Evolutionary conservation across 1,140 invertebrate species (phyloP), one percentile per base, ranked within the genome.

Genomic region (Drosophila parabipectinata): DNA sequence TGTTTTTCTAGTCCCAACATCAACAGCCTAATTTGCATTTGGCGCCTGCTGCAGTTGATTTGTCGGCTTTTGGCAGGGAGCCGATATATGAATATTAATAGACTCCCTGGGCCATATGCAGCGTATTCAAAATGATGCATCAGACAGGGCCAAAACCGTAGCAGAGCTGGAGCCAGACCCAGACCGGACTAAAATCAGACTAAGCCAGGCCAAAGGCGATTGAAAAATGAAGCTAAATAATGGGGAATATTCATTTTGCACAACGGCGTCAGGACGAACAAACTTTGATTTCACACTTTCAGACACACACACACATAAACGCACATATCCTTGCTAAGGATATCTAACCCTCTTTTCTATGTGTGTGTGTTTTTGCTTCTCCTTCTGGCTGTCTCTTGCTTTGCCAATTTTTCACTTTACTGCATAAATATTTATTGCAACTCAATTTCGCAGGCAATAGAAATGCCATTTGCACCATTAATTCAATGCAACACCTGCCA

Each of bases 371-470:
- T 14, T 14, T 14, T 14, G 39, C 14, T 2, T 45, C 44, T 48
- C 45, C 12, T 30, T 32, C 28, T 32, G 50, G 59, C 41, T 85
- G 81, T 80, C 81, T 77, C 79, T 73, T 84, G 77, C 81, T 56
- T 55, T 81, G 82, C 78, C 82, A 87, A 87, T 87, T 87, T 87
- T 87, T 87, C 82, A 87, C 82, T 87, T 87, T 87, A 75, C 78
- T 87, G 82, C 82, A 87, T 87, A 87, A 87, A 87, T 87, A 87
- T 87, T 87, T 87, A 87, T 87, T 87, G 82, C 82, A 87, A 87
- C 82, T 87, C 82, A 87, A 87, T 87, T 87, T 87, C 62, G 82
- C 82, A 87, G 82, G 82, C 82, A 87, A 87, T 87, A 87, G 82
- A 87, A 87, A 87, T 87, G 78, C 82, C 82, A 87, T 87, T 87